Evolutionary conservation across 2,797 vertebrate species (phyloP).

Genomic region (Apogon hyalosoma): DNA sequence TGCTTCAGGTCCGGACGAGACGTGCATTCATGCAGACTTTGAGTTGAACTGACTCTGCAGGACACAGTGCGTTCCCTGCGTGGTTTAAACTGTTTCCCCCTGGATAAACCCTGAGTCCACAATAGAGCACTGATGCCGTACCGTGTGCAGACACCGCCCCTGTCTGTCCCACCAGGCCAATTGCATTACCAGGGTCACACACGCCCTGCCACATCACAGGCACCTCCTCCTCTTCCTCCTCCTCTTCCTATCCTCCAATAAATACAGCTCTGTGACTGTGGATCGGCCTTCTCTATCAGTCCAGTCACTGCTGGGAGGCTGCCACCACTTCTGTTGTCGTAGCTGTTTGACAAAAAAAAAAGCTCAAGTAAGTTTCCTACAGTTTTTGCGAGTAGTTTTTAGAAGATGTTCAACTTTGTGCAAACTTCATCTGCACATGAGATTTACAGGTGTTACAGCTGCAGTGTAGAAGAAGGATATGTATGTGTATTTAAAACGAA

Average conservation of each 20-base stretch:
- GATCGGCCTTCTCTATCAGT: conserved; percentile 53
- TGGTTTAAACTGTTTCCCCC: not conserved
- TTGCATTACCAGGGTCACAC: conserved; percentile 43
- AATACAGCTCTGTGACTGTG: conserved; percentile 52
- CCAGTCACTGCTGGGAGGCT: not conserved
- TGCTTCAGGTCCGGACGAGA: not conserved
- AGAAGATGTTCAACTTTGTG: not conserved
- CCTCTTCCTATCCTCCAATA: conserved; percentile 67
- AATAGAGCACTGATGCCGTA: conserved; percentile 3
- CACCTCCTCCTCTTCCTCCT: conserved; percentile 44
- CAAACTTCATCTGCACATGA: not conserved
- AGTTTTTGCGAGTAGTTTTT: not conserved
- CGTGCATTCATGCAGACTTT: conserved; percentile 6
- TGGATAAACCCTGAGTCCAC: conserved; percentile 49
- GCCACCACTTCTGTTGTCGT: conserved; percentile 13
- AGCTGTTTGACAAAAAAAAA: conserved; percentile 28
- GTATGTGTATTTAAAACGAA: too few species aligned
- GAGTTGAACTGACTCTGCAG: not conserved
- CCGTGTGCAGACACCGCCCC: conserved; percentile 48
- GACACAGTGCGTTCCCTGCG: conserved; percentile 29
- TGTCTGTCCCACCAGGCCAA: conserved; percentile 60
- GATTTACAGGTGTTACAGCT: not conserved
- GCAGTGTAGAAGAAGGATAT: too few species aligned
- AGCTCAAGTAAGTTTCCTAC: conserved; percentile 68
- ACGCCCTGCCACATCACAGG: conserved; percentile 74